Conservation (phyloP, 2,888 invertebrate genomes). For the Cephus spinipes region DNA sequence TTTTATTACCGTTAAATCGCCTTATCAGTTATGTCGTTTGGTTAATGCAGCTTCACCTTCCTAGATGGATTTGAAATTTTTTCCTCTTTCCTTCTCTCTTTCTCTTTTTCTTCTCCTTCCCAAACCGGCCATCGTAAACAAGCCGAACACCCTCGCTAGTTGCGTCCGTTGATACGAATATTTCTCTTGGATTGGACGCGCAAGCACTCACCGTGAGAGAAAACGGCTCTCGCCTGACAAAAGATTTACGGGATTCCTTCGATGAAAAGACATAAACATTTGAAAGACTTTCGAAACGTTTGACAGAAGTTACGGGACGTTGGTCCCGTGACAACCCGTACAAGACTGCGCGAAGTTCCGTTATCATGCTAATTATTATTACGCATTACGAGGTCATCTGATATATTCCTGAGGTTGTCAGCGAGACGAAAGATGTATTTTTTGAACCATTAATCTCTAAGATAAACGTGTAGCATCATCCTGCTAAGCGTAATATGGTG, state of each 20-base stretch:
- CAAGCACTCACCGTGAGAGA: not conserved
- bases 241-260: not conserved
- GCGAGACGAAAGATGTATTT: not conserved
- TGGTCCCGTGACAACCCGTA: slow-evolving; percentile 22
- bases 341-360: slow-evolving; percentile 28
- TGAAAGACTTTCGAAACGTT: not conserved
- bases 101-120: not conserved
- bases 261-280: not conserved
- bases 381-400: slow-evolving; percentile 27
- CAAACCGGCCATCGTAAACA: not conserved
- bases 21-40: not conserved
- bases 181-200: not conserved
- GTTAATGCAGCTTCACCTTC: not conserved
- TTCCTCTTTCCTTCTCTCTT: not conserved
- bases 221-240: not conserved
- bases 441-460: not conserved
- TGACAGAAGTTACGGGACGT: slow-evolving; percentile 14
- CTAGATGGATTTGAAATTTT: not conserved
- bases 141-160: not conserved
- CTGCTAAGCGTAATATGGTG: not conserved
- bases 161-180: not conserved
- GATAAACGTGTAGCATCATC: not conserved
- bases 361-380: slow-evolving; percentile 40
- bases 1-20: not conserved
- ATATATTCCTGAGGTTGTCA: slow-evolving; percentile 7